Evolutionary conservation across 2,797 vertebrate species (phyloP).

Genomic region (Apogon talboti): DNA sequence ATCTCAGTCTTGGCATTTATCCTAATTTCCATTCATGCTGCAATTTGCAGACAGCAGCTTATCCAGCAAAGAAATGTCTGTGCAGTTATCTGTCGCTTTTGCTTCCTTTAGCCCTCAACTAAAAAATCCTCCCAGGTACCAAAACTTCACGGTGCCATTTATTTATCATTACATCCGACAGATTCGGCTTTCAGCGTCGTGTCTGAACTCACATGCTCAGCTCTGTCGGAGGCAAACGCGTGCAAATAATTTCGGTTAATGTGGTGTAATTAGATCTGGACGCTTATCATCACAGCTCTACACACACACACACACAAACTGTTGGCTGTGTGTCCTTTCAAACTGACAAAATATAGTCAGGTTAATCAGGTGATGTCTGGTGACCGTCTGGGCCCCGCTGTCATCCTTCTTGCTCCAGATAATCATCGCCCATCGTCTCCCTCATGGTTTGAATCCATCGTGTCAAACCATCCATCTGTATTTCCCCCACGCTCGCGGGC

Average conservation of each 20-base stretch:
- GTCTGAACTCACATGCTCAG: constrained; percentile 18
- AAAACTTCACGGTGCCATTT: constrained; percentile 6
- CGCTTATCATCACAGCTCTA: constrained; percentile 21
- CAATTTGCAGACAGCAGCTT: constrained; percentile 8
- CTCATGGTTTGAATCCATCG: constrained; percentile 34
- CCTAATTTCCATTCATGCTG: constrained; percentile 22
- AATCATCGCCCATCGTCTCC: constrained; percentile 56
- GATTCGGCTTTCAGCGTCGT: constrained; percentile 26
- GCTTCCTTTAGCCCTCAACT: constrained; percentile 11
- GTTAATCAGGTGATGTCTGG: constrained; percentile 39
- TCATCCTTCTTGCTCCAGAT: constrained; percentile 53
- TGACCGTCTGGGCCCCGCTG: constrained; percentile 50
- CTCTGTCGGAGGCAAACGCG: constrained; percentile 19
- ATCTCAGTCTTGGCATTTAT: constrained; percentile 14
- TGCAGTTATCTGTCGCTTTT: constrained; percentile 14
- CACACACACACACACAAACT: constrained; percentile 16
- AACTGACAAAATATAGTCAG: constrained; percentile 32
- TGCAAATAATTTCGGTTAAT: constrained; percentile 24
- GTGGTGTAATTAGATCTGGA: constrained; percentile 33
- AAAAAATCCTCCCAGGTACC: constrained; percentile 21
- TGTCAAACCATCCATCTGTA: constrained; percentile 42
- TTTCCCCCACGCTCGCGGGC: constrained; percentile 23
- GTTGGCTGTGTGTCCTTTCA: constrained; percentile 38
- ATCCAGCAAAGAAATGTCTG: constrained; percentile 1
- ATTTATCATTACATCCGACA: constrained; percentile 23